phyloP scores from a whole-genome alignment of 2,888 invertebrate genomes.

The Rhagonycha fulva region DNA sequence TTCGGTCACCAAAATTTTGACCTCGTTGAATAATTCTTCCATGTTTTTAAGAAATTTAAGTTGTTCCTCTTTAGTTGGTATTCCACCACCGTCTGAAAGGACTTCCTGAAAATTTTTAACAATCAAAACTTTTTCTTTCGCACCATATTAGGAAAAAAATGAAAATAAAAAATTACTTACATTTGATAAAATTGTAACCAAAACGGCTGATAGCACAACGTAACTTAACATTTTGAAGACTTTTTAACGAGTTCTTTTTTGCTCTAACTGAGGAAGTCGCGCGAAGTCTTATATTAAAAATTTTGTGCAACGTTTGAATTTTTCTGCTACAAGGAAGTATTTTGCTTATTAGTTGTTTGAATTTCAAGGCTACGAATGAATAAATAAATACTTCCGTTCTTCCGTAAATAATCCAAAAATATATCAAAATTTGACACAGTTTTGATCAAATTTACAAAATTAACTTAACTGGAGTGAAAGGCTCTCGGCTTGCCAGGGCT shows the following conservation, averaged over 20 bases:
- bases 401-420: too few species aligned
- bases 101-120: not conserved
- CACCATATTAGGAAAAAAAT: not conserved
- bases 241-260: not conserved
- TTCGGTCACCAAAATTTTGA: constrained; percentile 40
- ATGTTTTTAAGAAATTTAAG: constrained; percentile 43
- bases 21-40: constrained; percentile 44
- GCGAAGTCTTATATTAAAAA: not conserved
- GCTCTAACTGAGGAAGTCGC: not conserved
- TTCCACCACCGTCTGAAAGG: not conserved
- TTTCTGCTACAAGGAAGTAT: not conserved
- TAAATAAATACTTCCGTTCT: not conserved
- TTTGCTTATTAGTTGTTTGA: not conserved
- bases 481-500: too few species aligned
- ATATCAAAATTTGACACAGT: too few species aligned
- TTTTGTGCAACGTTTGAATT: not conserved
- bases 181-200: not conserved
- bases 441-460: too few species aligned
- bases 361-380: not conserved
- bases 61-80: constrained; percentile 47
- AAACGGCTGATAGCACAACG: not conserved
- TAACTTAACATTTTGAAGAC: not conserved
- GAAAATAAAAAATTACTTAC: not conserved
- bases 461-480: too few species aligned
- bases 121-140: not conserved